phyloP scores from a whole-genome alignment of 2,888 invertebrate genomes.

The Tetramorium bicarinatum region DNA sequence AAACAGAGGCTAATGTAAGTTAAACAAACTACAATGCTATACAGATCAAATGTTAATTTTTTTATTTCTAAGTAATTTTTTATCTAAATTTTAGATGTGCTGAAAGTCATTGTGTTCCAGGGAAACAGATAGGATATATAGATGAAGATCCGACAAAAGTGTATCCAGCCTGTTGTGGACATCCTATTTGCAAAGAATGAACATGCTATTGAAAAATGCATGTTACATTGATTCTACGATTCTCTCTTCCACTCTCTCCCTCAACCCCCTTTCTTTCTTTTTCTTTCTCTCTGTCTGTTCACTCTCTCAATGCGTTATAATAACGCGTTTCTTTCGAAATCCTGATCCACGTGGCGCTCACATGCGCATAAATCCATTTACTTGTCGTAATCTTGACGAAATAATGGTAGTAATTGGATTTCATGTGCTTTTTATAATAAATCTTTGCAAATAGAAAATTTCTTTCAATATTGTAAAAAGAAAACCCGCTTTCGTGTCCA shows the following conservation, averaged over 20 bases:
- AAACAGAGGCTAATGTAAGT: too few relatives aligned
- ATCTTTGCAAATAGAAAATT: background rate
- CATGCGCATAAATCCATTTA: slow-evolving; percentile 21
- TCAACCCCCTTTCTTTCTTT: slow-evolving; percentile 29
- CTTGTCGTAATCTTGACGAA: slow-evolving; percentile 26
- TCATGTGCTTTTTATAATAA: background rate
- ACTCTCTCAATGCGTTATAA: slow-evolving; percentile 22
- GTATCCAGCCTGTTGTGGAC: too few relatives aligned
- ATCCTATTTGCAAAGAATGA: too few relatives aligned
- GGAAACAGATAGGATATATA: too few relatives aligned
- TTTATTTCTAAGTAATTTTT: too few relatives aligned
- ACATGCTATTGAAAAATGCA: too few relatives aligned
- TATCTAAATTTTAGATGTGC: too few relatives aligned
- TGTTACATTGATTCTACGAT: slow-evolving; percentile 77
- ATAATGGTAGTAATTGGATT: background rate
- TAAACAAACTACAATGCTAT: too few relatives aligned
- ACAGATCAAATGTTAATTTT: too few relatives aligned
- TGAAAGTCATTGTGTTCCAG: too few relatives aligned
- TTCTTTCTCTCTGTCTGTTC: slow-evolving; percentile 52
- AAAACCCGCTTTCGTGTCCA: background rate
- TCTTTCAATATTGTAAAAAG: background rate
- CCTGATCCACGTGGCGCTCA: slow-evolving; percentile 33
- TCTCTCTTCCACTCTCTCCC: slow-evolving; percentile 61
- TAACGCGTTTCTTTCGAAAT: slow-evolving; percentile 32
- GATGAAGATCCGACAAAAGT: too few relatives aligned